These are phyloP conservation scores for Pyrgus malvae DNA, from an alignment of 2,888 invertebrate genomes.

Conservation along the genomic window DNA sequence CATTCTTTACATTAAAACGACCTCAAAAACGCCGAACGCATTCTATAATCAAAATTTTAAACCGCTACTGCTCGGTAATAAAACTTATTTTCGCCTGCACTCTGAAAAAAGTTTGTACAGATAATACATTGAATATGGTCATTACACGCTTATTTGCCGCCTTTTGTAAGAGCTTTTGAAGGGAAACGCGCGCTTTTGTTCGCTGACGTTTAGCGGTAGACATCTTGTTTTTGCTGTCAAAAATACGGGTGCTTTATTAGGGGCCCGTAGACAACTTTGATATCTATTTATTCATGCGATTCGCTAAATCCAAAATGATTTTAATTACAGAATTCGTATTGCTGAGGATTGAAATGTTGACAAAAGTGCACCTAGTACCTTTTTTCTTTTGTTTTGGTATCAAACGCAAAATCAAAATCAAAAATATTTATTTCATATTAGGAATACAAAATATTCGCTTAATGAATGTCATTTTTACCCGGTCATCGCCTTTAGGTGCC, in stretches of 20 bases:
- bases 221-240: conserved; percentile 67
- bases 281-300: too few relatives aligned
- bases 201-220: conserved; percentile 66
- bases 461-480: too few relatives aligned
- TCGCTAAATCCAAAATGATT: too few relatives aligned
- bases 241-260: conserved; percentile 48
- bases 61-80: not conserved
- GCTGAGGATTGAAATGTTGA: too few relatives aligned
- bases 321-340: too few relatives aligned
- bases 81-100: not conserved
- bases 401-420: too few relatives aligned
- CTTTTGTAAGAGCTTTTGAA: conserved; percentile 59
- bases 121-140: conserved; percentile 67
- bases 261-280: conserved; percentile 34
- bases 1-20: conserved; percentile 48
- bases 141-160: conserved; percentile 75
- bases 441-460: too few relatives aligned
- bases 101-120: conserved; percentile 36
- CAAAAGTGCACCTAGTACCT: too few relatives aligned
- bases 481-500: too few relatives aligned
- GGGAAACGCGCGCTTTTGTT: conserved; percentile 54
- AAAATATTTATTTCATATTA: too few relatives aligned
- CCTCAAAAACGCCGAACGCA: not conserved
- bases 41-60: not conserved
- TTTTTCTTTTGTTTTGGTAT: too few relatives aligned